Evolutionary conservation across 1,140 invertebrate genomes (phyloP), one percentile per base, ranked within the genome.

Genomic region (Drosophila miranda): DNA sequence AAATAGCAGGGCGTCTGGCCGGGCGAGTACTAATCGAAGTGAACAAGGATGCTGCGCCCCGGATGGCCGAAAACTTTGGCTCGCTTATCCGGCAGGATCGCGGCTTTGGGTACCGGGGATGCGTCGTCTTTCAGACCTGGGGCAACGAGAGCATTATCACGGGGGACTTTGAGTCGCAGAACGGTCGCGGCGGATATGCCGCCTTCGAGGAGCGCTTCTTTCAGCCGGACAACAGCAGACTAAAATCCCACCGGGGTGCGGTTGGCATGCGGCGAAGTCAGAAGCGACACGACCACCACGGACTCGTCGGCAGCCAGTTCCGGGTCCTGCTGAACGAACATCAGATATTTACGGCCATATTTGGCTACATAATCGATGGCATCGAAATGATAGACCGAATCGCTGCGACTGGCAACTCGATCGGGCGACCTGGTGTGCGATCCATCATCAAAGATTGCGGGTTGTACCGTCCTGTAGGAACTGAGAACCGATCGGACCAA

Each of bases 31-130:
- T 97, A 4, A 95, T 97, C 69, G 96, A 98, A 92, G 94, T 97
- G 7, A 94, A 96, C 70, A 94, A 94, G 6, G 96, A 98, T 91
- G 94, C 95, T 5, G 96, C 96, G 3, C 97, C 97, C 3, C 96
- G 95, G 84, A 98, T 98, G 93, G 95, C 96, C 21, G 96, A 96
- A 89, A 98, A 98, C 91, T 98, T 98, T 91, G 93, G 94, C 62
- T 93, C 95, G 1, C 91, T 98, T 3, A 94, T 95, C 9, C 96
- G 95, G 0, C 96, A 96, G 2, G 96, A 97, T 75, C 93, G 94
- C 19, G 96, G 96, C 9, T 93, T 95, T 56, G 95, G 95, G 26
- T 96, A 96, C 82, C 95, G 95, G 64, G 95, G 95, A 11, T 96
- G 95, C 89, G 92, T 93, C 52, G 94, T 96, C 62, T 96, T 96